Base-by-base conservation (phyloP, 2,113 vertebrate genomes). In the Anser brachyrhynchus region DNA sequence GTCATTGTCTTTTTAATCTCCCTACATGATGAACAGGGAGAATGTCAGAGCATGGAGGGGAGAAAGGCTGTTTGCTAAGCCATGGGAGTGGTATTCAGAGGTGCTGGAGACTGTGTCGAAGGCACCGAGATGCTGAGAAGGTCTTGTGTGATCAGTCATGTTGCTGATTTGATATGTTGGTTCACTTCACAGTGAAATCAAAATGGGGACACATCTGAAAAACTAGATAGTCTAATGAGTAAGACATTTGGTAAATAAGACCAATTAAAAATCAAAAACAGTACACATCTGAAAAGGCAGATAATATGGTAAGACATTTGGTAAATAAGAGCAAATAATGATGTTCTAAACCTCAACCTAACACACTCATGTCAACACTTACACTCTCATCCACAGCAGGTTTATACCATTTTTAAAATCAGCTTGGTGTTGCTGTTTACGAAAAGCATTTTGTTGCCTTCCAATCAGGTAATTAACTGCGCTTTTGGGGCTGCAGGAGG, bases 241-340 rank as follows among this genome's bases (percentile, higher is more conserved):
- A 98, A 98, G 97, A 96, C 96, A 97, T 97, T 98, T 97, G 96
- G 97, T 97, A 98, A 98, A 98, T 98, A 98, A 96, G 87, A 96
- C 66, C 96, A 97, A 97, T 97, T 98, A 97, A 97, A 97, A 97
- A 96, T 94, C 79, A 95, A 98, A 97, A 96, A 62, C 81, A 84
- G 92, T 73, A 90, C 97, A 97, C 97, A 97, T 96, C 96, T 98
- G 97, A 97, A 94, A 98, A 97, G 95, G 92, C 96, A 97, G 97
- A 98, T 98, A 98, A 97, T 98, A 95, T 93, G 95, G 92, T 97
- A 97, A 98, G 98, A 97, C 95, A 98, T 97, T 98, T 61, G 57
- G 96, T 97, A 98, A 98, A 98, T 97, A 98, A 81, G 71, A 96
- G 84, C 92, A 95, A 97, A 95, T 95, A 94, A 95, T 85, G 92